Conservation (phyloP, 92 coral and sea anemone species). For the Palythoa caribaeorum region DNA sequence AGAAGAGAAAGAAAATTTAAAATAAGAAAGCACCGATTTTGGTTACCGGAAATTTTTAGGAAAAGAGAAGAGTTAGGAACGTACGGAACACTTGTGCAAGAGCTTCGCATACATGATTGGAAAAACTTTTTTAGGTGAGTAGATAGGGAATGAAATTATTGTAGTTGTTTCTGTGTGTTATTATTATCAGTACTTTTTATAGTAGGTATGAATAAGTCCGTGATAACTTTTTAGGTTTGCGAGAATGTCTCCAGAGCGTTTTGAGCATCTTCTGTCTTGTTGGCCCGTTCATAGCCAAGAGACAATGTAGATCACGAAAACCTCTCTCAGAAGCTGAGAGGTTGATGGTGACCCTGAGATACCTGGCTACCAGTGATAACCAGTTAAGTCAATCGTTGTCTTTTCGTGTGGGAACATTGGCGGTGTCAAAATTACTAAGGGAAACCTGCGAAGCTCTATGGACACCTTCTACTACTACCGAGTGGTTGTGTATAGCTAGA, state of each 20-base stretch:
- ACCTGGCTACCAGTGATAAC: slow-evolving; percentile 44
- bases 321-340: slow-evolving; percentile 59
- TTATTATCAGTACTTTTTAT: neutral
- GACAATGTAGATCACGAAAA: slow-evolving; percentile 48
- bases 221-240: slow-evolving; percentile 6
- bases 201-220: no score
- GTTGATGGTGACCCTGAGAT: slow-evolving; percentile 50
- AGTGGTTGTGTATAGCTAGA: slow-evolving; percentile 52
- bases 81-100: no score
- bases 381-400: slow-evolving; percentile 41
- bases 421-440: slow-evolving; percentile 37
- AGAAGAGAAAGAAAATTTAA: no score
- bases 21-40: no score
- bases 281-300: slow-evolving; percentile 52
- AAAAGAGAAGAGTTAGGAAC: no score
- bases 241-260: slow-evolving; percentile 58
- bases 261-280: slow-evolving; percentile 56
- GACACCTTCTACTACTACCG: slow-evolving; percentile 43
- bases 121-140: no score
- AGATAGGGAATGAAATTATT: no score
- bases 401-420: slow-evolving; percentile 49
- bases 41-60: no score
- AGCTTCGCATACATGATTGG: no score
- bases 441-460: slow-evolving; percentile 63
- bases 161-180: no score